Evolutionary conservation across 1,140 invertebrate species (phyloP), one percentile per base, ranked within the genome.

Genomic region (Drosophila grimshawi): DNA sequence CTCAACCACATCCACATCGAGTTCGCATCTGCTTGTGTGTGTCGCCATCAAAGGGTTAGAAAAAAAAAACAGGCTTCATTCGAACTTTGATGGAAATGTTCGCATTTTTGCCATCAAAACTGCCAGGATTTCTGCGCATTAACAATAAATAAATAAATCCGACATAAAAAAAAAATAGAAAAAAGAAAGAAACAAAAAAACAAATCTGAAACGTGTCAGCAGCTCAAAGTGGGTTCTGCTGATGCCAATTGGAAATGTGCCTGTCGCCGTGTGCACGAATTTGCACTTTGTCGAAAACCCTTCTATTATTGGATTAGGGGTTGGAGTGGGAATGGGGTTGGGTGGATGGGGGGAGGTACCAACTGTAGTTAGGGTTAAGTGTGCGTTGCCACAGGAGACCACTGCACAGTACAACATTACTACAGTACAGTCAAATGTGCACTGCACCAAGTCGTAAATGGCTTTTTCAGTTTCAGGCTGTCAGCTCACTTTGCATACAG

Each of bases 21-120:
- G 7, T 39, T 8, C 19, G 8, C 53, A 53, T 37, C 45, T 33
- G 45, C 29, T 3, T 29, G 6, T 46, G 67, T 59, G 19, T 7
- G 33, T 6, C 45, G 19, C 56, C 49, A 29, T 77, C 72, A 88
- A 86, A 88, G 83, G 83, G 83, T 75, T 62, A 45, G 11, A 8
- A 37, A 35, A 49, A 7, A 57, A n/a, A 19, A 19, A 19, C 19
- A 19, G 19, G 4, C 37, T 49, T 37, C 7, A 49, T 35, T 80
- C 71, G 72, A 80, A 77, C 80, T 89, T 83, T 88, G 85, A 89
- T 83, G 66, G 73, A 88, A 89, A 62, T 89, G 73, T 80, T 83
- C 79, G 66, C 85, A 83, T 57, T 89, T 88, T 88, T 88, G 32
- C 37, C 60, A 59, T 41, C 76, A 83, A 86, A 88, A 76, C 60